Conservation (phyloP, 2,888 invertebrate species). For the Acrobasis consociella region DNA sequence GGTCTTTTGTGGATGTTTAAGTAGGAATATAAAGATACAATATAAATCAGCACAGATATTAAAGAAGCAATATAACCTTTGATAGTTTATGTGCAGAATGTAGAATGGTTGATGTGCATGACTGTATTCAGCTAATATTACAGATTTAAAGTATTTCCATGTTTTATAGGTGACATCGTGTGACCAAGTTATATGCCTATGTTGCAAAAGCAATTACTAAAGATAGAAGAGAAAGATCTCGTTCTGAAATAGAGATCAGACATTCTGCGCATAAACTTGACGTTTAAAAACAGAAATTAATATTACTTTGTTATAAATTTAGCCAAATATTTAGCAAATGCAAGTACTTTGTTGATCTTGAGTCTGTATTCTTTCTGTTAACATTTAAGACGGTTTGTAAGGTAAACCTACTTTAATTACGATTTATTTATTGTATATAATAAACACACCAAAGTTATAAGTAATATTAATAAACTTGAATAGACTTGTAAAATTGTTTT, state of each 20-base stretch:
- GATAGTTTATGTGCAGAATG: too few relatives aligned
- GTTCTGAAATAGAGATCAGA: too few relatives aligned
- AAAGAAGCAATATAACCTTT: background rate
- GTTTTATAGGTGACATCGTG: too few relatives aligned
- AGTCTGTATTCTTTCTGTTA: slow-evolving; percentile 45
- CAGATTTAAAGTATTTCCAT: too few relatives aligned
- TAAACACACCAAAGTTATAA: slow-evolving; percentile 81
- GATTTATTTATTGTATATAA: slow-evolving; percentile 78
- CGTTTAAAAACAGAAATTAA: slow-evolving; percentile 18
- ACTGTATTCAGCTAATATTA: too few relatives aligned
- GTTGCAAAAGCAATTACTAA: too few relatives aligned
- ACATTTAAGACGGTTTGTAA: slow-evolving; percentile 61
- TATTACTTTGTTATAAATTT: slow-evolving; percentile 45
- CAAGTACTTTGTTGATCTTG: slow-evolving; percentile 42
- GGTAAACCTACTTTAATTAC: slow-evolving; percentile 60
- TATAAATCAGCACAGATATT: slow-evolving; percentile 20
- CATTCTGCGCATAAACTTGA: too few relatives aligned
- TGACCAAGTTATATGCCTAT: too few relatives aligned
- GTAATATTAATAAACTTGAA: slow-evolving; percentile 75
- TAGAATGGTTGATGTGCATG: too few relatives aligned
- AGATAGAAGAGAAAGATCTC: too few relatives aligned
- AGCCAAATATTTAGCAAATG: slow-evolving; percentile 53
- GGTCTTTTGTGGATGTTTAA: slow-evolving; percentile 32
- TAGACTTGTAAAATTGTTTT: slow-evolving; percentile 66
- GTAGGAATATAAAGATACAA: slow-evolving; percentile 27